A percentile compares a stretch with the other conserved stretches of the same genome.
phyloP scores from a whole-genome alignment of 2,888 invertebrate species.

The Stegophylla sp. region DNA sequence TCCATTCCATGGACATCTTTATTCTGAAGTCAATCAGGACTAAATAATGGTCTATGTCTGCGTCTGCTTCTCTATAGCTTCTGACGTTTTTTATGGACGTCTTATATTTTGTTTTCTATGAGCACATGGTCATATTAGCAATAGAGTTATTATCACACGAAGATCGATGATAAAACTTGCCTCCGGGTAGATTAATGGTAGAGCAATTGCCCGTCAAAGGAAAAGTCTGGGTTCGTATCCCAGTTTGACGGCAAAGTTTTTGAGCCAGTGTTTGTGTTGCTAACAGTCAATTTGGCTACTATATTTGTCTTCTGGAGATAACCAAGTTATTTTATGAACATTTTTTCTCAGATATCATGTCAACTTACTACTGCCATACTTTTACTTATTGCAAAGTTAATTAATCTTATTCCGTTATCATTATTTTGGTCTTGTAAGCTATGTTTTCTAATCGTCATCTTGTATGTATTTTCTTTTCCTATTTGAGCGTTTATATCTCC shows the following conservation, averaged over 20 bases:
- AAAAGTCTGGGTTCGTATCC: too few species aligned
- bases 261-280: too few species aligned
- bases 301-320: neutral
- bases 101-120: constrained; percentile 13
- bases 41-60: constrained; percentile 9
- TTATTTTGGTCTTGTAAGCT: neutral
- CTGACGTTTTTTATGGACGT: neutral
- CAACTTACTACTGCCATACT: neutral
- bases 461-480: neutral
- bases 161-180: too few species aligned
- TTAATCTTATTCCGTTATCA: neutral
- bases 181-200: too few species aligned
- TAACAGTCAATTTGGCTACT: constrained; percentile 20
- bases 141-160: too few species aligned
- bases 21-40: constrained; percentile 3
- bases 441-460: neutral
- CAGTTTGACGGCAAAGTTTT: too few species aligned
- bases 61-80: neutral
- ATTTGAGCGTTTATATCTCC: constrained; percentile 5
- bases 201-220: too few species aligned
- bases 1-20: constrained; percentile 21
- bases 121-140: neutral
- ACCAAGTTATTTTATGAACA: neutral
- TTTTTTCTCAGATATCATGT: neutral
- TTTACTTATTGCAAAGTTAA: constrained; percentile 4